Evolutionary conservation across 2,113 vertebrate species (phyloP), one percentile per base, ranked within the genome.

Genomic region (Microtus montanus): DNA sequence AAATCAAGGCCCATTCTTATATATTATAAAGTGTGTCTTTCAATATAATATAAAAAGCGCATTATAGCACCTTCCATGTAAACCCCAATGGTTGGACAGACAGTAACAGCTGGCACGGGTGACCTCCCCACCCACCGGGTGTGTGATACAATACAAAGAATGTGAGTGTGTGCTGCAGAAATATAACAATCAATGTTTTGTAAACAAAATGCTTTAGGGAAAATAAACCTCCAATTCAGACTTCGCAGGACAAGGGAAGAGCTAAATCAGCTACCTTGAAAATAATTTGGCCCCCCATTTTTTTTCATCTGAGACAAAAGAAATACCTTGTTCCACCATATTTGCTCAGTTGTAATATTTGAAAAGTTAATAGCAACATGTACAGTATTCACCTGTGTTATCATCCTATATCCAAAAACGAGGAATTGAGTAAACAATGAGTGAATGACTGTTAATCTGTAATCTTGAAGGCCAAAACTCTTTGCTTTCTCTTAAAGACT

Each of bases 281-380:
- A 95, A 97, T 97, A 93, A 98, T 95, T 96, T 98, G 41, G 71
- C 71, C 87, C 58, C 12, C 87, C 61, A 12, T n/a, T 38, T n/a
- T 41, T 58, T 11, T 33, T 8, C 33, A 28, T 94, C 95, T 94
- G 90, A 97, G 98, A 97, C 96, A 97, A 98, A 98, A 92, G 52
- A 95, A 97, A 98, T 41, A 87, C 94, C 97, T 97, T 96, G 96
- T 96, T 98, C 97, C 38, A 97, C 96, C 28, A 30, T 68, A 88
- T 85, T 96, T 93, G 84, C 84, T 17, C 0, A 78, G 93, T 95
- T 96, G 84, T 94, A 96, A 95, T 89, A 96, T 91, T 96, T 95
- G 96, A n/a, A 98, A 98, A 97, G 95, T 86, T 94, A 0, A 98
- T 41, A 97, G 94, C 73, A 95, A 96, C 98, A 96, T 49, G 49